A percentile compares a stretch with the other conserved stretches of the same genome.
phyloP scores from a whole-genome alignment of 2,113 vertebrate species.

The Marmota monax region DNA sequence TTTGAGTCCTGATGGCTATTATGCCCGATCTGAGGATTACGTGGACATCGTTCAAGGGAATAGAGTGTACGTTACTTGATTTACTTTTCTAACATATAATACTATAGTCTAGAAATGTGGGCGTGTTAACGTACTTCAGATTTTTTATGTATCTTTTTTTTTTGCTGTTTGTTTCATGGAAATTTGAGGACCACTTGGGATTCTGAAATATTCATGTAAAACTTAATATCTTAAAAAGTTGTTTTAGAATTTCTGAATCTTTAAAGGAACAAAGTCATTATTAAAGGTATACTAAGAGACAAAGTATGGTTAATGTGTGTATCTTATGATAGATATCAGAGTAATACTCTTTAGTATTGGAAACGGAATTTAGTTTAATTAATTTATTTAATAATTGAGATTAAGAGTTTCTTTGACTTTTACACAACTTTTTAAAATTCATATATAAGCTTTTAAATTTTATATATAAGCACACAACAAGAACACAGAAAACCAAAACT shows the following conservation, averaged over 20 bases:
- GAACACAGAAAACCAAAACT: background rate
- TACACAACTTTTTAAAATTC: no score
- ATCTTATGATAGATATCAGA: background rate
- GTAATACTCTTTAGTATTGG: background rate
- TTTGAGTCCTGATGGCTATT: conserved; percentile 97
- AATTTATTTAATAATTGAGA: background rate
- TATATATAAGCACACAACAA: background rate
- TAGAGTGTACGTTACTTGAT: conserved; percentile 92
- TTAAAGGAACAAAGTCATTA: background rate
- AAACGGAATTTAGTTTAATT: background rate
- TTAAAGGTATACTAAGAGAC: background rate
- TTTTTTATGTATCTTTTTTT: background rate
- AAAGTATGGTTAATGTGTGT: background rate
- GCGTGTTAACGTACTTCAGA: background rate
- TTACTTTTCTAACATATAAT: conserved; percentile 26
- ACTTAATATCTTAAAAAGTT: background rate
- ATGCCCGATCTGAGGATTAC: conserved; percentile 98
- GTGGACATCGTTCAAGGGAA: conserved; percentile 98
- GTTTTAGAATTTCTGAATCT: background rate
- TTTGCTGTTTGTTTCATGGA: background rate
- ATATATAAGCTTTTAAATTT: background rate
- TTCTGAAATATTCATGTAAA: background rate
- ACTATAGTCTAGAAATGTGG: background rate
- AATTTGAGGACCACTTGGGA: background rate
- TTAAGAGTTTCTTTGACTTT: background rate